Conservation (phyloP, 2,888 invertebrate genomes). For the Leptopterna dolabrata region DNA sequence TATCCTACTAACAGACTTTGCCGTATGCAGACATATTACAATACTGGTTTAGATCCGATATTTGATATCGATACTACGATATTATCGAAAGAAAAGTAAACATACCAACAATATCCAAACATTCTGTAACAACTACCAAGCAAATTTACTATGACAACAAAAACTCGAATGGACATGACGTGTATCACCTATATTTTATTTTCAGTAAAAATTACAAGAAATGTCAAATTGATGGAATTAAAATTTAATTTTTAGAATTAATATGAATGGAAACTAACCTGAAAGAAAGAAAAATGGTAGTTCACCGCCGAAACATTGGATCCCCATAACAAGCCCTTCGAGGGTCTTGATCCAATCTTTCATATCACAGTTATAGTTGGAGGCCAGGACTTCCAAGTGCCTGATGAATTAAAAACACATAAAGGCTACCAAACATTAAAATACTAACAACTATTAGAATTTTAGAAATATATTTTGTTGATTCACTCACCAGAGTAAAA, state of each 20-base stretch:
- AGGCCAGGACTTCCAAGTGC: constrained; percentile 78
- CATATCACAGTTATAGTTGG: constrained; percentile 66
- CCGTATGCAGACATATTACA: too few species aligned
- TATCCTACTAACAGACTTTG: background rate
- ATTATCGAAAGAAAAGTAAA: too few species aligned
- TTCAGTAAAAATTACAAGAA: too few species aligned
- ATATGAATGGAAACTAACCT: constrained; percentile 69
- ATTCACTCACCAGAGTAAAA: constrained; percentile 77
- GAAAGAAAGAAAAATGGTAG: constrained; percentile 89
- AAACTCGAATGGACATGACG: too few species aligned
- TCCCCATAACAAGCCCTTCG: constrained; percentile 79
- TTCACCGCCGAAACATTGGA: constrained; percentile 87
- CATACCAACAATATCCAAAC: too few species aligned
- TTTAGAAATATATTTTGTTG: background rate
- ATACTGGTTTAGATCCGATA: too few species aligned
- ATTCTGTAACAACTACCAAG: too few species aligned
- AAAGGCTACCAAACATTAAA: background rate
- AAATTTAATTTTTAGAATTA: too few species aligned
- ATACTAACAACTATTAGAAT: background rate
- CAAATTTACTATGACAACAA: too few species aligned
- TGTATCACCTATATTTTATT: too few species aligned
- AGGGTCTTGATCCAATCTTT: constrained; percentile 76
- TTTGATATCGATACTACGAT: too few species aligned
- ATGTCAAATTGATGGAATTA: too few species aligned
- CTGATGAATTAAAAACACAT: constrained; percentile 65